phyloP scores from a whole-genome alignment of 2,888 invertebrate genomes.

The Cetonia aurata region DNA sequence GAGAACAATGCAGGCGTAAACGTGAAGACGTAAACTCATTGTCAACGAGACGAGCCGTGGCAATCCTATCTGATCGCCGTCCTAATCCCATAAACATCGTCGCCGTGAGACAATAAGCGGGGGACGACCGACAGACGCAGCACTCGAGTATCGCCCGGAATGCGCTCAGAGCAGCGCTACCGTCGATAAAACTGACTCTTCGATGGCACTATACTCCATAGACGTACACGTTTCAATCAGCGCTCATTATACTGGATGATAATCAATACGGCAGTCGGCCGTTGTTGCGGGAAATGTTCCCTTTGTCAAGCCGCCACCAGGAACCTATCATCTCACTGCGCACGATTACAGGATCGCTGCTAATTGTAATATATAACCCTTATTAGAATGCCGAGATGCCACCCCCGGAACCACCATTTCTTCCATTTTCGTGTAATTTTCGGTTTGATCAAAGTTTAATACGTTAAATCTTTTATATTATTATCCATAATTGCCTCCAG shows the following conservation, averaged over 20 bases:
- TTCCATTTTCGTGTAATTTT: constrained; percentile 34
- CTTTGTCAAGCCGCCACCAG: constrained; percentile 45
- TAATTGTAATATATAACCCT: constrained; percentile 46
- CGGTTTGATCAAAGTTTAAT: constrained; percentile 30
- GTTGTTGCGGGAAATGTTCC: constrained; percentile 46
- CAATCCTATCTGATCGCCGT: constrained; percentile 11
- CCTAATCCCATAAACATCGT: constrained; percentile 27
- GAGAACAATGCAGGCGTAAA: no score
- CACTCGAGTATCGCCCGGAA: constrained; percentile 32
- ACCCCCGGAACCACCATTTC: constrained; percentile 14
- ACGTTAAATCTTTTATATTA: constrained; percentile 3
- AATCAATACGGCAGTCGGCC: constrained; percentile 50
- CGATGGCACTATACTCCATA: constrained; percentile 37
- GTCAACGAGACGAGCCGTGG: constrained; percentile 3
- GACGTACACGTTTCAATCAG: constrained; percentile 49
- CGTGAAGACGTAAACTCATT: constrained; percentile 13
- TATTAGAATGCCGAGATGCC: constrained; percentile 20
- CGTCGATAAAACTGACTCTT: constrained; percentile 45
- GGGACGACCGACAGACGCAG: constrained; percentile 1
- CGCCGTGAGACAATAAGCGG: constrained; percentile 27
- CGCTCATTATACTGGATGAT: constrained; percentile 52
- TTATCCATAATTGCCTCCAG: background rate
- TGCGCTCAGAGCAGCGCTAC: constrained; percentile 44
- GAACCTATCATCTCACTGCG: constrained; percentile 44
- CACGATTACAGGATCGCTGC: constrained; percentile 44